Evolutionary conservation across 2,113 vertebrate species (phyloP), one percentile per base, ranked within the genome.

Genomic region (Ophiodon elongatus): DNA sequence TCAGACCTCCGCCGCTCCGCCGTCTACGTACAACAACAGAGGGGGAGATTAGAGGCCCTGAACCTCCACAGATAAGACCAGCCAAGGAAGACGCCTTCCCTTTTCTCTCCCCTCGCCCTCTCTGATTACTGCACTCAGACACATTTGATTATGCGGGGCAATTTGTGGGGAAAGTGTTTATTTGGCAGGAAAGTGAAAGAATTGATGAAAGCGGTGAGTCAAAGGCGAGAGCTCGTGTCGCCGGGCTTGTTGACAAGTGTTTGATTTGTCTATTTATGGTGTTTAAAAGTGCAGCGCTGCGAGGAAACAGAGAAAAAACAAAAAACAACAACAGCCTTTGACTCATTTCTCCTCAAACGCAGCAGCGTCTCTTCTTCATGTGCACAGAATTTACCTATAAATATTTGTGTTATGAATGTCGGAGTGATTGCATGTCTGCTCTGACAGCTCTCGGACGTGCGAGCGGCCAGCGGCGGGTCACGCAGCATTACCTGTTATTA

Each of bases 401-500:
- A 68, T 69, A 39, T 76, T 29, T 71, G 73, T 67, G 23, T 69
- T 31, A 41, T 33, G 65, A 62, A 62, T n/a, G 35, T 1, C 1
- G 31, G 19, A 15, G 60, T 85, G 69, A 80, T 76, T 62, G 69
- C 8, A 29, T 8, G 79, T 69, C 6, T 21, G 37, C 63, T 39
- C 14, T 69, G 78, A 73, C 82, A 69, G 73, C 78, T 29, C 52
- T 82, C 52, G 37, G 13, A 80, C 45, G 72, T 68, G 64, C 47
- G 35, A 66, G 75, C 50, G 67, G 65, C 65, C 56, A 41, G 83
- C 14, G 45, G 21, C 39, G 80, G 89, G 74, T 88, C 88, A 80
- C 23, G n/a, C 68, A 15, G 84, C 80, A 68, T 87, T 83, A 78
- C 54, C 5, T 78, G 83, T 82, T 81, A 68, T 87, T 83, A 78